These are phyloP conservation scores for Leptinotarsa tumamoca DNA, from an alignment of 2,888 invertebrate species.

Conservation along the genomic window DNA sequence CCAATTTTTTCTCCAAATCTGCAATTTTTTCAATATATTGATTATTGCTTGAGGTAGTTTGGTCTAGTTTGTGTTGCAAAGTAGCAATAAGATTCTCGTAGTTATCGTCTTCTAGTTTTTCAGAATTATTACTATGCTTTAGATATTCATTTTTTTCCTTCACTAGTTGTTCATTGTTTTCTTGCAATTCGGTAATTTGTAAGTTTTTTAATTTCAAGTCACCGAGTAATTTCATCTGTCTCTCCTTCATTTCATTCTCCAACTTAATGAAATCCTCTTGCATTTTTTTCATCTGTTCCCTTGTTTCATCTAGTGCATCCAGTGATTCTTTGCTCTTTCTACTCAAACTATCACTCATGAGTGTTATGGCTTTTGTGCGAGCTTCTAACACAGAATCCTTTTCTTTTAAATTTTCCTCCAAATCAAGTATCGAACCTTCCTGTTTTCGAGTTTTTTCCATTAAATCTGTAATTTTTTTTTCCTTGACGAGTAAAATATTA, in stretches of 20 bases:
- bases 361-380: conserved; percentile 81
- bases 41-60: conserved; percentile 43
- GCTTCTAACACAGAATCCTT: conserved; percentile 87
- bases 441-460: conserved; percentile 78
- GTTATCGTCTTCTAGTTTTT: conserved; percentile 44
- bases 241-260: conserved; percentile 79
- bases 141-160: conserved; percentile 43
- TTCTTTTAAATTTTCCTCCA: conserved; percentile 85
- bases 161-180: conserved; percentile 44
- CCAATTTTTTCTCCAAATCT: conserved; percentile 51
- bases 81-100: conserved; percentile 33
- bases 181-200: conserved; percentile 57
- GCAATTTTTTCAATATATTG: conserved; percentile 46
- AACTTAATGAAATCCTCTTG: conserved; percentile 80
- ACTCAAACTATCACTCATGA: conserved; percentile 80
- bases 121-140: conserved; percentile 31
- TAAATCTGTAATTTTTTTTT: conserved; percentile 75
- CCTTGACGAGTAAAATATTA: conserved; percentile 71
- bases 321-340: conserved; percentile 79
- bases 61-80: conserved; percentile 44
- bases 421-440: conserved; percentile 82
- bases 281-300: conserved; percentile 84
- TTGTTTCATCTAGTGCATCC: conserved; percentile 81
- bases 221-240: conserved; percentile 55
- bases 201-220: conserved; percentile 58